Conservation (phyloP, 2,113 vertebrate genomes). For the Tinamus guttatus region DNA sequence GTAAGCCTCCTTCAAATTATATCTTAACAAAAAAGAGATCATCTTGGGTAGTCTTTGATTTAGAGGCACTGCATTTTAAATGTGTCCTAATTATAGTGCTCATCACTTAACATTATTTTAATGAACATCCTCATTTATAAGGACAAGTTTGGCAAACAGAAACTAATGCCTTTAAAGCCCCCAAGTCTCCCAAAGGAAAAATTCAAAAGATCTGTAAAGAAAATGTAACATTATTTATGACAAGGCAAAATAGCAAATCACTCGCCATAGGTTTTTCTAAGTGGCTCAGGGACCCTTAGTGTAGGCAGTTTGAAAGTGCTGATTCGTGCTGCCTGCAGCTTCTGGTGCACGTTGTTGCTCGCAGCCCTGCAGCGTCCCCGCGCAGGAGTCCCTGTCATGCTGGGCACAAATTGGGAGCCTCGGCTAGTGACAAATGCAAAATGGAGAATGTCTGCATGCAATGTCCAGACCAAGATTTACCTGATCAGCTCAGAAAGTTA, state of each 20-base stretch:
- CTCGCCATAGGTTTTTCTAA: neutral
- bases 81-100: constrained; percentile 68
- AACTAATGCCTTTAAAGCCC: constrained; percentile 61
- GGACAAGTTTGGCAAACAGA: constrained; percentile 66
- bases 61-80: constrained; percentile 57
- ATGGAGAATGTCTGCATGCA: neutral
- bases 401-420: neutral
- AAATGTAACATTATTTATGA: constrained; percentile 32
- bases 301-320: rapidly evolving
- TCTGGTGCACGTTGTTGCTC: neutral
- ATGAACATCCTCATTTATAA: constrained; percentile 69
- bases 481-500: neutral
- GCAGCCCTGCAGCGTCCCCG: neutral
- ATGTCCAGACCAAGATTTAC: neutral
- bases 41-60: constrained; percentile 65
- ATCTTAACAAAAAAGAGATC: constrained; percentile 62
- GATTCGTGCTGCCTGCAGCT: rapidly evolving
- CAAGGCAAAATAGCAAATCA: neutral
- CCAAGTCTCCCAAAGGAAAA: constrained; percentile 10
- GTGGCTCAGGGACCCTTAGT: neutral
- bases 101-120: constrained; percentile 64
- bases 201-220: constrained; percentile 47
- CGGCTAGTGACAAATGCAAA: neutral
- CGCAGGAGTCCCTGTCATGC: neutral
- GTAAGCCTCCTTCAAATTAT: constrained; percentile 27